Conservation (phyloP, 2,888 invertebrate species). For the Pilophorus perplexus region DNA sequence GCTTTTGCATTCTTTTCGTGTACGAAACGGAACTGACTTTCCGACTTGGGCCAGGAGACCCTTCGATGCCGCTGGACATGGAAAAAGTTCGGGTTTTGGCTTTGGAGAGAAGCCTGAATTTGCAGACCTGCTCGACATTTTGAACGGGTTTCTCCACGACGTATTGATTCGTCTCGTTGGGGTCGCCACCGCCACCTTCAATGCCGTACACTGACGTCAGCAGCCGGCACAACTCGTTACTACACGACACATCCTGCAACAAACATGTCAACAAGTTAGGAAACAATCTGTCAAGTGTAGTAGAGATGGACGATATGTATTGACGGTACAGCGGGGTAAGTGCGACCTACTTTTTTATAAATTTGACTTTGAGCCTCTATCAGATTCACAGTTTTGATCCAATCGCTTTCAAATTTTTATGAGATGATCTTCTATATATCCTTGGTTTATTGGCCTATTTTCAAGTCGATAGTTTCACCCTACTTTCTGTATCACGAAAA, state of each 20-base stretch:
- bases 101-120: constrained; percentile 30
- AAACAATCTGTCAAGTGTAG: too few species aligned
- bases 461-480: too few species aligned
- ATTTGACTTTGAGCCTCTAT: too few species aligned
- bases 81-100: constrained; percentile 42
- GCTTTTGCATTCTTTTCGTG: constrained; percentile 42
- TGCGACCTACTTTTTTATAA: too few species aligned
- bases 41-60: constrained; percentile 42
- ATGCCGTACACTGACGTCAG: constrained; percentile 39
- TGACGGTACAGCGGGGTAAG: too few species aligned
- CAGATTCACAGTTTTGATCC: too few species aligned
- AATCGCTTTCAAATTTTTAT: too few species aligned
- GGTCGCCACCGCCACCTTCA: constrained; percentile 33
- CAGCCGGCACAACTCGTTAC: constrained; percentile 30
- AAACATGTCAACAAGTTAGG: neutral
- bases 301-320: too few species aligned
- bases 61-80: constrained; percentile 44
- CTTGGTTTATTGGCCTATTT: too few species aligned
- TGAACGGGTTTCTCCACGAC: constrained; percentile 39
- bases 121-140: constrained; percentile 43
- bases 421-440: too few species aligned
- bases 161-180: constrained; percentile 39
- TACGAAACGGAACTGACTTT: constrained; percentile 44
- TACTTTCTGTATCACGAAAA: too few species aligned
- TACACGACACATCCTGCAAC: constrained; percentile 40